phyloP scores from a whole-genome alignment of 2,797 vertebrate genomes.

The Ispidina picta region DNA sequence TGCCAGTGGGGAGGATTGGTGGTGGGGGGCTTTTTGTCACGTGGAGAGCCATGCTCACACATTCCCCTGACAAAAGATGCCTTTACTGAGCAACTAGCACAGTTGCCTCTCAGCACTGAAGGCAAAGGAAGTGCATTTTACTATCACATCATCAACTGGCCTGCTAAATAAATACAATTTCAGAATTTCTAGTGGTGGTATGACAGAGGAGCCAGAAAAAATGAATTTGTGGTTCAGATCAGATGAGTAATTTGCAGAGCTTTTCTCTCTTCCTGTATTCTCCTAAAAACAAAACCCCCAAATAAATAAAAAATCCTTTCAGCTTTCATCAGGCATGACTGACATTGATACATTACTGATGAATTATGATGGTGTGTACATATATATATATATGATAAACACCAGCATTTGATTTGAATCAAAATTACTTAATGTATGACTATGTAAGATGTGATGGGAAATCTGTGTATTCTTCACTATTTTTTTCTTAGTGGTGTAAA shows the following conservation, averaged over 20 bases:
- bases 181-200: background rate
- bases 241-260: background rate
- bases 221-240: background rate
- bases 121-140: background rate
- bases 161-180: conserved; percentile 26
- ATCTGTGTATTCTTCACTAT: background rate
- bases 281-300: background rate
- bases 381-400: background rate
- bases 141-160: background rate
- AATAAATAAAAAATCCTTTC: background rate
- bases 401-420: background rate
- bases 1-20: too few species aligned
- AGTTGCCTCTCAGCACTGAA: background rate
- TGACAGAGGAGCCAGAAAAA: background rate
- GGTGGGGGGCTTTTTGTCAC: background rate
- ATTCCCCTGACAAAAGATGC: conserved; percentile 18
- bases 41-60: background rate
- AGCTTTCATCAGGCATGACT: background rate
- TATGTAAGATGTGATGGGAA: background rate
- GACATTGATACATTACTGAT: background rate
- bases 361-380: background rate
- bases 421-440: background rate
- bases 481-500: background rate
- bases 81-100: background rate
- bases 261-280: background rate